Percentiles rank a stretch among this genome's conserved stretches.
These are phyloP conservation scores for Dastarcus helophoroides DNA, from an alignment of 2,888 invertebrate species.

Conservation along the genomic window DNA sequence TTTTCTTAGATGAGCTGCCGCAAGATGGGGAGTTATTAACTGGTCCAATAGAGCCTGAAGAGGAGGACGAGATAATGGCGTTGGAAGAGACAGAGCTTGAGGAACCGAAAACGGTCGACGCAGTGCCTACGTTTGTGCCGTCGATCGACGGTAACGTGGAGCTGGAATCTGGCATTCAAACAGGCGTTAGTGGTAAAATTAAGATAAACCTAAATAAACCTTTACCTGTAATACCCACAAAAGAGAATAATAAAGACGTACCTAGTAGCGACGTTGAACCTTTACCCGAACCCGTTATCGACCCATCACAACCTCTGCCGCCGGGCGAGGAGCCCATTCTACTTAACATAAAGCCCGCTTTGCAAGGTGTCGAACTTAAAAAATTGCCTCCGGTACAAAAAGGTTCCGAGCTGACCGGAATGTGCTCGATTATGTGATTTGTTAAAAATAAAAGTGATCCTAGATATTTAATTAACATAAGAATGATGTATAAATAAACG, in stretches of 20 bases:
- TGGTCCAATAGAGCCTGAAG: neutral
- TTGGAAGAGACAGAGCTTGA: neutral
- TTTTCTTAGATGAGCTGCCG: too few relatives aligned
- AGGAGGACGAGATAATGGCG: neutral
- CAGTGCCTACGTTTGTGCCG: slow-evolving; percentile 26
- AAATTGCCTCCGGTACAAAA: slow-evolving; percentile 59
- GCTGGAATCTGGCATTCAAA: slow-evolving; percentile 25
- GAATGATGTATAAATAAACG: too few relatives aligned
- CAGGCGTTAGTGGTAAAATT: slow-evolving; percentile 46
- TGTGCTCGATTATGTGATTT: slow-evolving; percentile 75
- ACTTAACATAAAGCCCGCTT: slow-evolving; percentile 50
- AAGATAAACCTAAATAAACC: slow-evolving; percentile 75
- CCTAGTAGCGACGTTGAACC: slow-evolving; percentile 16
- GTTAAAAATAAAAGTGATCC: slow-evolving; percentile 1
- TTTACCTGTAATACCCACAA: slow-evolving; percentile 39
- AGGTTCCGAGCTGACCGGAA: slow-evolving; percentile 71
- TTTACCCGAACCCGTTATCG: slow-evolving; percentile 24
- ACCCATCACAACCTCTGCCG: slow-evolving; percentile 43
- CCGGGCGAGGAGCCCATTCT: slow-evolving; percentile 45
- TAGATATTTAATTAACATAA: too few relatives aligned
- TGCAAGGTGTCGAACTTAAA: slow-evolving; percentile 54
- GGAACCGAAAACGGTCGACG: neutral
- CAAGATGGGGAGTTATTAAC: too few relatives aligned
- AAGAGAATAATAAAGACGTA: slow-evolving; percentile 31
- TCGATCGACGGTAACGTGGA: slow-evolving; percentile 73